Conservation (phyloP, 2,113 vertebrate genomes). For the Tragulus kanchil region DNA sequence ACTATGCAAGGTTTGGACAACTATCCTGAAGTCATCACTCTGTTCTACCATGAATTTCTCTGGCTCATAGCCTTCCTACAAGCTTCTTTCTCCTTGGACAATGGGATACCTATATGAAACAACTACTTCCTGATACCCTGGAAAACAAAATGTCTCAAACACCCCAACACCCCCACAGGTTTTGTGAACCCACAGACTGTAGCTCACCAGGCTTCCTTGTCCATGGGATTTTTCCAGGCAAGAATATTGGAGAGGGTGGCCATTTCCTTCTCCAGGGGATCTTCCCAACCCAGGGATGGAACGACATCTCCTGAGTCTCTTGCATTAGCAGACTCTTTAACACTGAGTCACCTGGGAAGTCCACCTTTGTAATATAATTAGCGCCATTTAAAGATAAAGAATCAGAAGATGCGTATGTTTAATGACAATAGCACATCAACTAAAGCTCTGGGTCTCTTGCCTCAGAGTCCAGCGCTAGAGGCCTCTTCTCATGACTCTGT, state of each 20-base stretch:
- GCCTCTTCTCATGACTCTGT: background rate
- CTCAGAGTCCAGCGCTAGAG: background rate
- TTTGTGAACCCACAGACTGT: background rate
- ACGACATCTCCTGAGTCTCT: background rate
- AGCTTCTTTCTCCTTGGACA: background rate
- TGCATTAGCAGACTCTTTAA: background rate
- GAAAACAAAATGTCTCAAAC: background rate
- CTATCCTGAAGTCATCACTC: background rate
- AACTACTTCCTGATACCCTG: background rate
- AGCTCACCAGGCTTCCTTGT: background rate
- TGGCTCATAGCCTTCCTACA: background rate
- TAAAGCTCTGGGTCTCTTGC: background rate
- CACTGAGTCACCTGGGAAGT: background rate
- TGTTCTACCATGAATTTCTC: background rate
- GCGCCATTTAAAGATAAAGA: background rate
- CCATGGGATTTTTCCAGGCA: background rate
- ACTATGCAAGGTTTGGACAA: background rate
- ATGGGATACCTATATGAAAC: background rate
- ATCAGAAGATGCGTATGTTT: background rate
- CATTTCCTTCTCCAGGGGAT: background rate
- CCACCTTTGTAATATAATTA: background rate
- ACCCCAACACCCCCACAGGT: background rate
- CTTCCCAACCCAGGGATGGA: background rate
- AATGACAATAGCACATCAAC: background rate
- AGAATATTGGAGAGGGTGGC: background rate